Percentiles rank a stretch among this genome's conserved stretches.
Conservation (phyloP, 37 sponge, comb jelly and placozoan genomes). For the Chondrilla cf. caribensis region DNA sequence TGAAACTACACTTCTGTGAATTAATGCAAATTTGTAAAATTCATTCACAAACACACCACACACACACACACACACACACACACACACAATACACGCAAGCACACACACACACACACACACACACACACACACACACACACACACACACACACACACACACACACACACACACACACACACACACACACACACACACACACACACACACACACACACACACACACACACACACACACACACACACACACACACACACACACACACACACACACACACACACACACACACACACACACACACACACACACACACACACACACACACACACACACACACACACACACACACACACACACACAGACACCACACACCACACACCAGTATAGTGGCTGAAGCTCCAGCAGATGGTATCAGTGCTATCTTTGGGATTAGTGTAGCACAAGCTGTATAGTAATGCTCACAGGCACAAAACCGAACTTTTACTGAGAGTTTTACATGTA, state of each 20-base stretch:
- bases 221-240: neutral
- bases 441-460: constrained; percentile 21
- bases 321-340: neutral
- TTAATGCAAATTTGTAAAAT: too few relatives aligned
- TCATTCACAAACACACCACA: too few relatives aligned
- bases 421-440: constrained; percentile 6
- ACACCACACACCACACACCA: constrained; percentile 17
- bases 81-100: too few relatives aligned
- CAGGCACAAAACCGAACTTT: constrained; percentile 13
- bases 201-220: too few relatives aligned
- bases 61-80: too few relatives aligned
- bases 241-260: neutral
- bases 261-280: neutral
- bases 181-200: too few relatives aligned
- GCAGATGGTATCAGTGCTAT: neutral
- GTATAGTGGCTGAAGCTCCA: constrained; percentile 2
- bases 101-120: too few relatives aligned
- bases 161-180: too few relatives aligned
- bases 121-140: too few relatives aligned
- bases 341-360: constrained; percentile 16
- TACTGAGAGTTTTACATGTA: neutral
- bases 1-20: too few relatives aligned
- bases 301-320: neutral
- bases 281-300: neutral
- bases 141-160: too few relatives aligned